Base-by-base conservation (phyloP, 2,888 invertebrate species). In the Dasysyrphus tricinctus region DNA sequence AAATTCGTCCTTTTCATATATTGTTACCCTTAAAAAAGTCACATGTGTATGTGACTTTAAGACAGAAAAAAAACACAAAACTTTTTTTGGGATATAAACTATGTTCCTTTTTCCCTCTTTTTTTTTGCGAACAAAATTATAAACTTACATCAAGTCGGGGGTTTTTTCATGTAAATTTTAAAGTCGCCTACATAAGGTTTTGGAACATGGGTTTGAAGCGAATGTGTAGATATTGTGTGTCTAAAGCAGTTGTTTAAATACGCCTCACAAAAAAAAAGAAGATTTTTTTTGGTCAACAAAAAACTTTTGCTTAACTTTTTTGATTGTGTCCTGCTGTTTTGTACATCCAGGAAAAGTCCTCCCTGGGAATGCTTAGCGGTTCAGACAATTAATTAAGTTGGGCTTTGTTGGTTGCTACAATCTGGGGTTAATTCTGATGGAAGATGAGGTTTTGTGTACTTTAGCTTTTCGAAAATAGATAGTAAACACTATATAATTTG, bases 351-450 rank as follows among this genome's bases (percentile, higher is more conserved):
- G 29, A 29, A 8, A 14, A 32, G 3, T 14, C 29, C 54, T n/a
- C 14, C 37, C 16, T 32, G 57, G 47, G 39, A 57, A 49, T 34
- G 11, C 73, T 79, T 73, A 59, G 65, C 49, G 65, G 73, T 39
- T 39, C 29, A 49, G 39, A 57, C 65, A 54, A 79, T 79, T 67
- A 73, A 73, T 79, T 73, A 65, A 39, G 65, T 73, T 67, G 49
- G 57, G 8, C 56, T 32, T 29, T 69, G 57, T 59, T 29, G 69
- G 69, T 39, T 69, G n/a, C 77, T 49, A 39, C 29, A 77, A 57
- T 69, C 54, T 37, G 16, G n/a, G 57, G 49, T 49, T 29, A 16
- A 47, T 19, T 16, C 4, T 47, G 44, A 14, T 16, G 16, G 3
- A 6, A 2, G 39, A 47, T 16, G 29, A 12, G 39, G n/a, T 16